phyloP scores from a whole-genome alignment of 2,113 vertebrate species.

The Ictalurus punctatus region DNA sequence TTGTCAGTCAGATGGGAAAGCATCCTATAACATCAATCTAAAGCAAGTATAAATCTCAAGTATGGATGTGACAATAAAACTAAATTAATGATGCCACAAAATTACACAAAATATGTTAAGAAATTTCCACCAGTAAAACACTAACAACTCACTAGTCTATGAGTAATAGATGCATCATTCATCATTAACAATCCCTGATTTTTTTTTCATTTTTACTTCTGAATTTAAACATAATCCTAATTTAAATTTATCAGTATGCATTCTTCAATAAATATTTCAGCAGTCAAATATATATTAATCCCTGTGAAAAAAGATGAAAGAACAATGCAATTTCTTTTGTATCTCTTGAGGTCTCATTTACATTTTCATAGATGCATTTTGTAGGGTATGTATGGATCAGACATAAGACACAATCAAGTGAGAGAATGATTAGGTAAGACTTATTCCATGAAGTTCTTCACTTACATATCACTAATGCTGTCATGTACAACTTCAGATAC shows the following conservation, averaged over 20 bases:
- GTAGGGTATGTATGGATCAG: not conserved
- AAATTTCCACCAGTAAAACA: not conserved
- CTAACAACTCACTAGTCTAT: not conserved
- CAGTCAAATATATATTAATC: not conserved
- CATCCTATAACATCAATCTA: not conserved
- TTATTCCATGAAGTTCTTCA: not conserved
- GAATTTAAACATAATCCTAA: too few relatives aligned
- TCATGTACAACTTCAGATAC: not conserved
- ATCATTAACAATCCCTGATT: not conserved
- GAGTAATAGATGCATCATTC: not conserved
- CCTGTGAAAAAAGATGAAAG: not conserved
- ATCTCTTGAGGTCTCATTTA: not conserved
- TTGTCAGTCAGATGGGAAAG: not conserved
- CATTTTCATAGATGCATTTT: not conserved
- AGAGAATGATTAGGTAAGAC: not conserved
- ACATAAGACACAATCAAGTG: not conserved
- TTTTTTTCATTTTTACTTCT: not conserved
- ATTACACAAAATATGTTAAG: not conserved
- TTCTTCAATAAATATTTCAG: not conserved
- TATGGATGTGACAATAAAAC: constrained; percentile 27
- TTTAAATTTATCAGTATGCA: too few relatives aligned
- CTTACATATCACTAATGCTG: not conserved
- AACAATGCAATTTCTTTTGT: not conserved
- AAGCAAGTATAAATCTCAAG: not conserved
- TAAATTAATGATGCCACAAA: not conserved